Base-by-base conservation (phyloP, 2,888 invertebrate genomes). In the Criorhina ranunculi region DNA sequence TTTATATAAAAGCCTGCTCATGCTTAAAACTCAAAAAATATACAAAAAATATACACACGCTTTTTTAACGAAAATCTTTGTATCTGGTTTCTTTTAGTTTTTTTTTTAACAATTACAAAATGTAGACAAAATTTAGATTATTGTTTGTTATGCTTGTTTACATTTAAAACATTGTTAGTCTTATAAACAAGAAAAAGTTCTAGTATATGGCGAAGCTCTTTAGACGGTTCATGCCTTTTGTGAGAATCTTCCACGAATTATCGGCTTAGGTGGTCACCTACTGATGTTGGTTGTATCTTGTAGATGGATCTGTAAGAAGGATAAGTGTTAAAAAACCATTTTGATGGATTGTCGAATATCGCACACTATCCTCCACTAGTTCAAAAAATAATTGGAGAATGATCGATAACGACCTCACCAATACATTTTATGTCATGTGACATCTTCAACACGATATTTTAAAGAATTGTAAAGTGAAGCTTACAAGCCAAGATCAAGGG, bases 11-110 rank as follows among this genome's bases (percentile, higher is more conserved):
- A 79, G 79, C 79, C 79, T 78, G 73, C 64, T 64, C 83, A 75
- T 83, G 78, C 79, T 73, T 79, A 57, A n/a, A 83, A 83, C 78
- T 79, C 62, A 83, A 75, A 83, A 83, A 79, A 83, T 83, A 83
- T 83, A 83, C 62, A 83, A 75, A 83, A 83, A 79, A 83, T 83
- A 83, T 83, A 83, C 73, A 78, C 73, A 64, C 66, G 33, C 51
- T 29, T 60, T 64, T 46, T 42, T 53, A 59, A 59, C 31, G 53
- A 62, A 62, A 80, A 55, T 31, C 51, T 15, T 57, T 49, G 12
- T 64, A 40, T 24, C 33, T 55, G n/a, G n/a, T n/a, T n/a, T n/a
- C 33, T 66, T 42, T 40, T 29, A 9, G 44, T 49, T 69, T 31
- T 37, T 31, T 37, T 17, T 69, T 53, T 57, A 46, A 69, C 70